Base-by-base conservation (phyloP, 1,140 invertebrate genomes). In the Oedothorax gibbosus region DNA sequence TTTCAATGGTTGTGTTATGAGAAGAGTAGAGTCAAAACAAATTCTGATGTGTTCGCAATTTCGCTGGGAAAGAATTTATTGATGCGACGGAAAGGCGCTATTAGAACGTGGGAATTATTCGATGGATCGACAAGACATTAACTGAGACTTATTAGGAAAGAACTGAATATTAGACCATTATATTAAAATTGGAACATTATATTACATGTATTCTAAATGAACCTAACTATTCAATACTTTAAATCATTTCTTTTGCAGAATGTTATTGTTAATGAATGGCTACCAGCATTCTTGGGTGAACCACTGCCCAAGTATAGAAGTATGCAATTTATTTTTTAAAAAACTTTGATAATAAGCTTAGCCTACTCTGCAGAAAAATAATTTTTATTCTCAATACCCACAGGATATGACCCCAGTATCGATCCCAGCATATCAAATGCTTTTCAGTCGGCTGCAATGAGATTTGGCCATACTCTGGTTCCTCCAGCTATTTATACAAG, bases 371-470 rank as follows among this genome's bases (percentile, higher is more conserved):
- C 35, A 35, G 35, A 35, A 35, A n/a, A 35, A 35, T 35, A 35
- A 35, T 35, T 35, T 35, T 35, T 35, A 35, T 35, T 35, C 35
- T 2, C 35, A 35, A 35, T 35, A 35, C 9, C 66, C 86, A 64
- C 60, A 90, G 97, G 90, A 54, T 94, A 94, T 88, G 90, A 94
- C 87, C 90, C 92, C 0, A 91, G 90, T 79, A 89, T 93, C 50
- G 92, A 94, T 89, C 93, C 94, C 9, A 93, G 93, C 86, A 93
- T 94, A 71, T 92, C 93, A 35, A 93, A 94, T 81, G 92, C 93
- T 82, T 94, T 94, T 88, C 93, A 94, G 88, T 90, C 93, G 7
- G 93, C 93, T 14, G 93, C 93, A 4, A 93, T 94, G 90, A 89
- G 93, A 84, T 94, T 93, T 89, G 93, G 93, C 4, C 93, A 94